Evolutionary conservation across 2,888 invertebrate genomes (phyloP).

Genomic region (Nephrotoma appendiculata): DNA sequence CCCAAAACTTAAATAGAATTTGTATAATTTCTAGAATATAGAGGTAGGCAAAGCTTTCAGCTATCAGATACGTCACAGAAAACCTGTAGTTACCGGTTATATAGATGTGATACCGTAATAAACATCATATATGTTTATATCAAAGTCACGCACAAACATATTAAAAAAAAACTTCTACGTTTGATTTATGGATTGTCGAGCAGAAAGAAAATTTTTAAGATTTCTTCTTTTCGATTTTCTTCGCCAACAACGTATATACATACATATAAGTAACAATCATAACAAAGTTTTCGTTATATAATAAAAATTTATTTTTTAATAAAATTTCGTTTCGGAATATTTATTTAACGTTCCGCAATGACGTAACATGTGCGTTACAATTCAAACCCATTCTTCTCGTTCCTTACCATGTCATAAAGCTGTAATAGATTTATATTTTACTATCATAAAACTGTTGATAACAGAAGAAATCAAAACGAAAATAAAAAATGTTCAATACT

Average conservation of each 20-base stretch:
- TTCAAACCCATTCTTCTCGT: not conserved
- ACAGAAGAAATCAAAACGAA: not conserved
- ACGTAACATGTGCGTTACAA: not conserved
- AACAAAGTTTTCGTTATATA: not conserved
- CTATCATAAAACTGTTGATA: not conserved
- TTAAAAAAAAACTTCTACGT: not conserved
- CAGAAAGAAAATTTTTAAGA: not conserved
- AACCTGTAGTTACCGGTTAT: not conserved
- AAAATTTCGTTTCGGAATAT: not conserved
- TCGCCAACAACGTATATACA: not conserved
- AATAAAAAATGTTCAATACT: not conserved
- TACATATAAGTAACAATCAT: not conserved
- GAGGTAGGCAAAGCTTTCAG: no score
- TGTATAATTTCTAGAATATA: no score
- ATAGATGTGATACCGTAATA: not conserved
- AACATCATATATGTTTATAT: not conserved
- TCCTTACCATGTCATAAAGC: not conserved
- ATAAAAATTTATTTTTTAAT: not conserved
- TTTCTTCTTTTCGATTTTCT: not conserved
- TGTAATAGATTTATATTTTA: not conserved
- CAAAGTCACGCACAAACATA: not conserved
- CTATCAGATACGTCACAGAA: not conserved
- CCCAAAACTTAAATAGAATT: no score
- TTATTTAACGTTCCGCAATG: not conserved
- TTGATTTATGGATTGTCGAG: not conserved